Evolutionary conservation across 2,113 vertebrate genomes (phyloP).

Genomic region (Apeltes quadracus): DNA sequence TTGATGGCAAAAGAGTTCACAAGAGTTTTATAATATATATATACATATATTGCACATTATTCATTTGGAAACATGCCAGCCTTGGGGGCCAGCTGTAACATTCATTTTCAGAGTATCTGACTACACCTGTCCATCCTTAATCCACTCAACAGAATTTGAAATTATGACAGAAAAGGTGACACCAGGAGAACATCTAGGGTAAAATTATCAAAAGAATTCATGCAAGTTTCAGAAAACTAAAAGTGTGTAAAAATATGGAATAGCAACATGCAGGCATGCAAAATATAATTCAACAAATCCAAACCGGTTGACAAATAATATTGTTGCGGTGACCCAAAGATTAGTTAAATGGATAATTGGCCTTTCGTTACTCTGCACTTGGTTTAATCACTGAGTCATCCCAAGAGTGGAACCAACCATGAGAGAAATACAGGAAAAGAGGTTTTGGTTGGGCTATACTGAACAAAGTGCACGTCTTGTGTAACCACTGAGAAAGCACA

Average conservation of each 20-base stretch:
- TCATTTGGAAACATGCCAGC: not conserved
- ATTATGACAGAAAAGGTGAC: conserved; percentile 34
- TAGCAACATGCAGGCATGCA: conserved; percentile 45
- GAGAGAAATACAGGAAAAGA: conserved; percentile 6
- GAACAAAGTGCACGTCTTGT: conserved; percentile 27
- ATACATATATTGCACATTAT: not conserved
- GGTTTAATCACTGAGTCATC: not conserved
- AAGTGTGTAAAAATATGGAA: conserved; percentile 12
- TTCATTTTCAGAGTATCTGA: conserved; percentile 7
- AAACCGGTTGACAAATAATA: conserved; percentile 8
- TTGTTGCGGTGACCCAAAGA: not conserved
- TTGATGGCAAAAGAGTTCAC: too few relatives aligned
- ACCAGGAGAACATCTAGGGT: conserved; percentile 25
- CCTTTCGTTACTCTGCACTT: conserved; percentile 8
- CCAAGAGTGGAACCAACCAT: not conserved
- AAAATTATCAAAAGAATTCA: conserved; percentile 37
- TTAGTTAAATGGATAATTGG: not conserved
- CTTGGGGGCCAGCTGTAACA: not conserved
- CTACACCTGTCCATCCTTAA: conserved; percentile 31
- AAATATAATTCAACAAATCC: conserved; percentile 15
- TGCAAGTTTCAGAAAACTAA: conserved; percentile 45
- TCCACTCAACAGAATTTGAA: conserved; percentile 39
- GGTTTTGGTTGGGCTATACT: conserved; percentile 7
- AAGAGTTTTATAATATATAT: not conserved
- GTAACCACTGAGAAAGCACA: conserved; percentile 39